phyloP scores from a whole-genome alignment of 2,888 invertebrate genomes.

The Xanthorhoe spadicearia region DNA sequence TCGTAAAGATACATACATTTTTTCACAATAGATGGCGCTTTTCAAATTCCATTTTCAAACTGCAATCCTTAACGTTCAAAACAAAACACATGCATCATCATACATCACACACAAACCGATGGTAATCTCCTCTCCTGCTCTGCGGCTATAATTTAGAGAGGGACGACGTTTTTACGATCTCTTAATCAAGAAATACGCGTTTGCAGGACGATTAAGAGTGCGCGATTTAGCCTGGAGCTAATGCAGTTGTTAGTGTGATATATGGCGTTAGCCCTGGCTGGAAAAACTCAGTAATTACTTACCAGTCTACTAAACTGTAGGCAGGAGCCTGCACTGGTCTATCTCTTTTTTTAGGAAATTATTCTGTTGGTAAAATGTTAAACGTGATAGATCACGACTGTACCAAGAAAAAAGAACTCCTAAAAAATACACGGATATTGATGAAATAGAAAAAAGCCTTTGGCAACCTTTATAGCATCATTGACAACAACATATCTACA shows the following conservation, averaged over 20 bases:
- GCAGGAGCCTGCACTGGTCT: background rate
- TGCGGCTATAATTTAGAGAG: constrained; percentile 68
- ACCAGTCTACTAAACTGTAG: constrained; percentile 9
- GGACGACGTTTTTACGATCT: constrained; percentile 80
- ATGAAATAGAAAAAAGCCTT: too few relatives aligned
- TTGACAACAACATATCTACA: too few relatives aligned
- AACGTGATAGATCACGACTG: too few relatives aligned
- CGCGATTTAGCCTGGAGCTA: constrained; percentile 72
- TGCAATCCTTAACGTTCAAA: constrained; percentile 16
- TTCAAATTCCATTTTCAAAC: constrained; percentile 10
- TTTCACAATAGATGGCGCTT: constrained; percentile 8
- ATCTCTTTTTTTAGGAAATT: background rate
- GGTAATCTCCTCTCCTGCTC: constrained; percentile 66
- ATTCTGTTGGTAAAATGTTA: background rate
- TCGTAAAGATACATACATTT: background rate
- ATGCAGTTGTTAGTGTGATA: constrained; percentile 75
- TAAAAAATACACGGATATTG: too few relatives aligned
- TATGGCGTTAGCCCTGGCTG: constrained; percentile 38
- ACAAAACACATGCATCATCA: constrained; percentile 30
- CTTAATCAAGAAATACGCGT: constrained; percentile 81
- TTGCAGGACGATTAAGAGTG: constrained; percentile 72
- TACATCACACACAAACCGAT: constrained; percentile 49
- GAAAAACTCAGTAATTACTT: constrained; percentile 19
- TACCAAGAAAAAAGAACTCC: too few relatives aligned
- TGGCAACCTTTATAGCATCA: too few relatives aligned